Percentiles rank a stretch among this genome's conserved stretches.
Evolutionary conservation across 1,140 invertebrate species (phyloP).

Genomic region (Mercenaria mercenaria): DNA sequence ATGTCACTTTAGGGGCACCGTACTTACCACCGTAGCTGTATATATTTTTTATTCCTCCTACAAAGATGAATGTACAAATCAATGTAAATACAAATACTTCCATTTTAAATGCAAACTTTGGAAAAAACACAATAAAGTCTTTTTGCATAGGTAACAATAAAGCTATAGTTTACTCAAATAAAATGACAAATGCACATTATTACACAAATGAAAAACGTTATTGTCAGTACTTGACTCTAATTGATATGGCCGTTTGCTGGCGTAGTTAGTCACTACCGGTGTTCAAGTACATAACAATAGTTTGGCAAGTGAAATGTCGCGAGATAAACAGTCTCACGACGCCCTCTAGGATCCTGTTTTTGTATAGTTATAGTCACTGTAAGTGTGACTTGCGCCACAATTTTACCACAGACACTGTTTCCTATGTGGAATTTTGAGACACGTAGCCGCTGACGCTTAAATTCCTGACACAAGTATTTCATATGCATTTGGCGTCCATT

Average conservation of each 20-base stretch:
- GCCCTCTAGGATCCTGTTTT: neutral
- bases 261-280: neutral
- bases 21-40: too few species aligned
- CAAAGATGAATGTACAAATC: neutral
- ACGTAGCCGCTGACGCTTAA: neutral
- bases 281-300: neutral
- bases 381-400: neutral
- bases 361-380: neutral
- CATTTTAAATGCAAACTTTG: neutral
- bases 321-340: neutral
- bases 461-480: too few species aligned
- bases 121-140: too few species aligned
- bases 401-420: neutral
- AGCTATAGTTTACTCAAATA: neutral
- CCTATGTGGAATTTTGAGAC: neutral
- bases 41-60: too few species aligned
- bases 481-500: too few species aligned
- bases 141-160: neutral
- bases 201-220: neutral
- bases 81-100: neutral
- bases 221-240: neutral
- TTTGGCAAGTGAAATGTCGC: neutral
- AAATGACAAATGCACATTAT: neutral
- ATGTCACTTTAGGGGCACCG: too few species aligned
- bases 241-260: neutral